These are phyloP conservation scores for Temnopleurus reevesii DNA, from an alignment of 53 echinoderm and acorn worm genomes.

Conservation along the genomic window DNA sequence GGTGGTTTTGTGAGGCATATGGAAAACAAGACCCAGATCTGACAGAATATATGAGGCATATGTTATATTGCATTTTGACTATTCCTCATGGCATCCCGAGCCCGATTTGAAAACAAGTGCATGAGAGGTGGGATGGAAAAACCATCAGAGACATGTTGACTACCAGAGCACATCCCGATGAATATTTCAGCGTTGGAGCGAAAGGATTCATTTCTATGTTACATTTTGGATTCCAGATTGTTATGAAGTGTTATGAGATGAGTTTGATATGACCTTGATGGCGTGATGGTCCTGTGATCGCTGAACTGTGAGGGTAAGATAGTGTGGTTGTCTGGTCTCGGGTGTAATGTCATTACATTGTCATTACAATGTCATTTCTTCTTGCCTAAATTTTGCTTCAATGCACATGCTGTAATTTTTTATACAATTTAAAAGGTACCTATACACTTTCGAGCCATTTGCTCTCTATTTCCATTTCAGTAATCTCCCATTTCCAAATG, in stretches of 20 bases:
- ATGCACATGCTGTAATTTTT: background rate
- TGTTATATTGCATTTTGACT: constrained; percentile 20
- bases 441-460: background rate
- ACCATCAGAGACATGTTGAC: background rate
- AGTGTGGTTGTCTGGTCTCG: background rate
- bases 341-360: constrained; percentile 2
- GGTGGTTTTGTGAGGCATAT: background rate
- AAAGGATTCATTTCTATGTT: background rate
- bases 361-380: constrained; percentile 3
- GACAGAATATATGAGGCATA: constrained; percentile 29
- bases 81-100: background rate
- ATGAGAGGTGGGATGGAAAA: background rate
- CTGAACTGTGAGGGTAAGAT: background rate
- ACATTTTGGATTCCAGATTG: background rate
- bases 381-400: background rate
- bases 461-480: background rate
- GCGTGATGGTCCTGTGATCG: background rate
- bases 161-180: background rate
- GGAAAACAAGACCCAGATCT: constrained; percentile 3
- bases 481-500: too few relatives aligned
- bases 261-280: constrained; percentile 15
- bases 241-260: constrained; percentile 1
- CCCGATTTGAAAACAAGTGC: background rate
- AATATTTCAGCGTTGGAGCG: background rate
- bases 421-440: too few relatives aligned